phyloP scores from a whole-genome alignment of 2,888 invertebrate species.

The Lycia hirtaria region DNA sequence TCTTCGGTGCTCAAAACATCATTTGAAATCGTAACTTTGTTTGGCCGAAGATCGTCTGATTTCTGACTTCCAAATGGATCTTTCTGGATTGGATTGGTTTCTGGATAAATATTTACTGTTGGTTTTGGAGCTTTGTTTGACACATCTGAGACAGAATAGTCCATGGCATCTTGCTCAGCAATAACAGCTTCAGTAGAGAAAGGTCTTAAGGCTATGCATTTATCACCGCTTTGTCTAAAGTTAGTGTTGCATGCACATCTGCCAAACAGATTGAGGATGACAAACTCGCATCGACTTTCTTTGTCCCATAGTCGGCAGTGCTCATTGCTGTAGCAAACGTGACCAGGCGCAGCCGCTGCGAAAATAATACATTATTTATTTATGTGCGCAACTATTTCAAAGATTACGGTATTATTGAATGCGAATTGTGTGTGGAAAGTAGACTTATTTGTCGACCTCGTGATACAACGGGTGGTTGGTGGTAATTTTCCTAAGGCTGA shows the following conservation, averaged over 20 bases:
- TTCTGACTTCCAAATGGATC: slow-evolving; percentile 41
- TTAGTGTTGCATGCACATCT: slow-evolving; percentile 92
- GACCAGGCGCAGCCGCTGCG: slow-evolving; percentile 93
- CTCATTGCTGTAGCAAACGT: slow-evolving; percentile 95
- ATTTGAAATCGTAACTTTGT: slow-evolving; percentile 66
- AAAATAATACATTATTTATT: slow-evolving; percentile 35
- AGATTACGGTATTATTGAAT: slow-evolving; percentile 39
- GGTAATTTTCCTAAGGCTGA: slow-evolving; percentile 65
- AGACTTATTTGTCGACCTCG: slow-evolving; percentile 53
- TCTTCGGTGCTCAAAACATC: slow-evolving; percentile 73
- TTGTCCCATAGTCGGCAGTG: slow-evolving; percentile 94
- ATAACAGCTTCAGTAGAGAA: slow-evolving; percentile 73
- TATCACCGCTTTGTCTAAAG: slow-evolving; percentile 87
- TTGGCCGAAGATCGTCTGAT: slow-evolving; percentile 64
- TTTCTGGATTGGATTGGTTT: too few relatives aligned
- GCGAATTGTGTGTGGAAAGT: slow-evolving; percentile 52
- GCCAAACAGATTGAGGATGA: slow-evolving; percentile 95
- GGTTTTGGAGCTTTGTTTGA: slow-evolving; percentile 56
- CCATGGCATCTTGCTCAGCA: slow-evolving; percentile 64
- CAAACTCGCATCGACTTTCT: slow-evolving; percentile 94
- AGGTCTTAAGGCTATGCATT: slow-evolving; percentile 82
- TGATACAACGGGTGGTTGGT: slow-evolving; percentile 53
- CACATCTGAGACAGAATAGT: slow-evolving; percentile 40
- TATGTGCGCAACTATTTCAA: slow-evolving; percentile 25
- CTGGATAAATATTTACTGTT: slow-evolving; percentile 46